Conservation (phyloP, 2,888 invertebrate species). For the Phaedon cochleariae region DNA sequence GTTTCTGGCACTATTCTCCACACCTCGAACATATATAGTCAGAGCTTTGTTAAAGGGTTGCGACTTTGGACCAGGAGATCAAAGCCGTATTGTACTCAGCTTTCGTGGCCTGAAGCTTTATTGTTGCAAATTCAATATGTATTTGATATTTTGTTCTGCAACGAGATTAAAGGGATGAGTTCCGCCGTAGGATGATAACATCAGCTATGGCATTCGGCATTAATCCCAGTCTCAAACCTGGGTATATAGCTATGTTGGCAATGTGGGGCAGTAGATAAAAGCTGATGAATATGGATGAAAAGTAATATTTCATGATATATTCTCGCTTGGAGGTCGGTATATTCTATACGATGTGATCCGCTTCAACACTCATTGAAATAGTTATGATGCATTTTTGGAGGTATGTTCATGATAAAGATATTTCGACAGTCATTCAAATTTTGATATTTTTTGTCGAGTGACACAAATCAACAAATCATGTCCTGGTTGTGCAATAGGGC, state of each 20-base stretch:
- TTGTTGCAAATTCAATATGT: slow-evolving; percentile 30
- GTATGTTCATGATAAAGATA: too few relatives aligned
- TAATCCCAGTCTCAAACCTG: slow-evolving; percentile 4
- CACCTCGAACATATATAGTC: not conserved
- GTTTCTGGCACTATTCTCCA: not conserved
- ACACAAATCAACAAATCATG: too few relatives aligned
- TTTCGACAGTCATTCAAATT: too few relatives aligned
- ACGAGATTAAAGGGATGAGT: slow-evolving; percentile 20
- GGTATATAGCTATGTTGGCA: slow-evolving; percentile 10
- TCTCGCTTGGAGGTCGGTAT: not conserved
- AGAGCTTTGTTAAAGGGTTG: slow-evolving; percentile 13
- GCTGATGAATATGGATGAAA: slow-evolving; percentile 21
- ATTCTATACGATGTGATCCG: too few relatives aligned
- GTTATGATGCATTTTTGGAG: too few relatives aligned
- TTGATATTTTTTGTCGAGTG: too few relatives aligned
- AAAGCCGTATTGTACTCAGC: slow-evolving; percentile 36
- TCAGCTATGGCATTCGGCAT: not conserved
- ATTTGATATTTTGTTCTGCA: slow-evolving; percentile 36
- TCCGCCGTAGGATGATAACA: slow-evolving; percentile 16
- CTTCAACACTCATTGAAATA: too few relatives aligned
- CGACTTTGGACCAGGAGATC: slow-evolving; percentile 33
- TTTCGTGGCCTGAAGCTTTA: slow-evolving; percentile 20
- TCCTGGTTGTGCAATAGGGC: too few relatives aligned
- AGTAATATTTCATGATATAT: slow-evolving; percentile 14
- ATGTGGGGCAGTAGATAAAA: slow-evolving; percentile 10